Evolutionary conservation across 2,888 invertebrate species (phyloP).

Genomic region (Polyploca ridens): DNA sequence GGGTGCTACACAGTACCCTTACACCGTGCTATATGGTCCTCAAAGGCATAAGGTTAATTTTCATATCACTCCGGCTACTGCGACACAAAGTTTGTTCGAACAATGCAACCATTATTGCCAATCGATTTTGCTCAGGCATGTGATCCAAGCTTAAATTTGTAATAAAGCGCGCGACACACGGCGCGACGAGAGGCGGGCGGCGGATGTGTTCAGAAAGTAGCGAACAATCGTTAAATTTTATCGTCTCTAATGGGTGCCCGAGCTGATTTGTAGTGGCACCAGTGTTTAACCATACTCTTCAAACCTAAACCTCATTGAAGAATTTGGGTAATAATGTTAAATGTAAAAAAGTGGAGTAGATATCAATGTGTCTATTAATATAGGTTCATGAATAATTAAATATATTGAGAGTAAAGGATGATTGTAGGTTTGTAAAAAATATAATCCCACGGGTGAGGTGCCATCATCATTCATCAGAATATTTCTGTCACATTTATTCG

Average conservation of each 20-base stretch:
- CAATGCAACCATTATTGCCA: neutral
- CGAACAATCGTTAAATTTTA: slow-evolving; percentile 76
- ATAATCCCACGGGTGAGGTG: slow-evolving; percentile 60
- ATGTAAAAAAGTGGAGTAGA: no score
- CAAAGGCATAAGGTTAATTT: no score
- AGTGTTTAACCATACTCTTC: slow-evolving; percentile 41
- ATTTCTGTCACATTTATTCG: slow-evolving; percentile 65
- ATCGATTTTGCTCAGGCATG: slow-evolving; percentile 28
- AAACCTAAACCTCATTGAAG: slow-evolving; percentile 20
- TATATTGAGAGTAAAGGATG: neutral
- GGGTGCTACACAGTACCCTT: no score
- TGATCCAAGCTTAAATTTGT: slow-evolving; percentile 34
- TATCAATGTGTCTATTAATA: no score
- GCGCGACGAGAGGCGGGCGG: slow-evolving; percentile 36
- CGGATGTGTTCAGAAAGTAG: slow-evolving; percentile 58
- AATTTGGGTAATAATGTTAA: slow-evolving; percentile 14
- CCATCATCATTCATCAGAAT: slow-evolving; percentile 53
- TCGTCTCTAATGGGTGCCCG: slow-evolving; percentile 69
- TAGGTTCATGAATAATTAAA: neutral
- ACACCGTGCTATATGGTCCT: no score
- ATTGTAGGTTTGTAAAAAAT: slow-evolving; percentile 19
- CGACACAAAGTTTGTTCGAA: no score
- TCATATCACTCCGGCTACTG: no score
- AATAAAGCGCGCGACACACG: slow-evolving; percentile 49
- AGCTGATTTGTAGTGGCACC: slow-evolving; percentile 69